A percentile compares a stretch with the other conserved stretches of the same genome.
Evolutionary conservation across 2,888 invertebrate species (phyloP).

Genomic region (Caenorhabditis auriculariae): DNA sequence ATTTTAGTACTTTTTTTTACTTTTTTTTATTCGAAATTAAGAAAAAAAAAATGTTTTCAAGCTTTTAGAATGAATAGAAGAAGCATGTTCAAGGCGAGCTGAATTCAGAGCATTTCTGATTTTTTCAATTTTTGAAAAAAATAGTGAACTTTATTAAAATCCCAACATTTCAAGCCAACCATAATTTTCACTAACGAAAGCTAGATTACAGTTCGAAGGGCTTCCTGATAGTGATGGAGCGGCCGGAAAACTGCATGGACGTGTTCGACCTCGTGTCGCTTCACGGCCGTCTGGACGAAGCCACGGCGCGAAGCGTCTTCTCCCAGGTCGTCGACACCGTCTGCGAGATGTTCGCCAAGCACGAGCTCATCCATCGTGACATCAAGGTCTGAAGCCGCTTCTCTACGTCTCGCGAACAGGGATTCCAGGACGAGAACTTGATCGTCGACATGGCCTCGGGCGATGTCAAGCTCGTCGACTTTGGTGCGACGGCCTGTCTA

Average conservation of each 20-base stretch:
- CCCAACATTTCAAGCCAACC: too few species aligned
- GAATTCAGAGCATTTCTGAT: too few species aligned
- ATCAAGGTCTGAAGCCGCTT: constrained; percentile 38
- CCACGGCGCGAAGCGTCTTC: constrained; percentile 52
- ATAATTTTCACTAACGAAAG: too few species aligned
- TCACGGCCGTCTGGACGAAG: constrained; percentile 54
- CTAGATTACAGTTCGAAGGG: constrained; percentile 55
- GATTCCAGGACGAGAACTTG: constrained; percentile 52
- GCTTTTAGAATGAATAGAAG: too few species aligned
- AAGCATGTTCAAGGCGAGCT: too few species aligned
- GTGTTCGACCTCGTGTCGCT: constrained; percentile 55
- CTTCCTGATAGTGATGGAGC: constrained; percentile 58
- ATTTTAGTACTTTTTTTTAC: too few species aligned
- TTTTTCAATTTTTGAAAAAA: too few species aligned
- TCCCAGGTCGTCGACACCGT: constrained; percentile 55
- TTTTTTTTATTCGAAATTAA: too few species aligned
- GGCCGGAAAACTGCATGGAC: constrained; percentile 55
- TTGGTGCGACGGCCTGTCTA: constrained; percentile 55
- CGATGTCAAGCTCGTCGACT: constrained; percentile 55
- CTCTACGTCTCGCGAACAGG: not conserved
- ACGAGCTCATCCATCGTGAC: constrained; percentile 56
- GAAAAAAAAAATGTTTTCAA: too few species aligned
- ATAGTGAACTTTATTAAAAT: too few species aligned
- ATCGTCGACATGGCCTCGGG: constrained; percentile 58
- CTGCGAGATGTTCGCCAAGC: constrained; percentile 47